Base-by-base conservation (phyloP, 2,113 vertebrate genomes). In the Turnix velox region DNA sequence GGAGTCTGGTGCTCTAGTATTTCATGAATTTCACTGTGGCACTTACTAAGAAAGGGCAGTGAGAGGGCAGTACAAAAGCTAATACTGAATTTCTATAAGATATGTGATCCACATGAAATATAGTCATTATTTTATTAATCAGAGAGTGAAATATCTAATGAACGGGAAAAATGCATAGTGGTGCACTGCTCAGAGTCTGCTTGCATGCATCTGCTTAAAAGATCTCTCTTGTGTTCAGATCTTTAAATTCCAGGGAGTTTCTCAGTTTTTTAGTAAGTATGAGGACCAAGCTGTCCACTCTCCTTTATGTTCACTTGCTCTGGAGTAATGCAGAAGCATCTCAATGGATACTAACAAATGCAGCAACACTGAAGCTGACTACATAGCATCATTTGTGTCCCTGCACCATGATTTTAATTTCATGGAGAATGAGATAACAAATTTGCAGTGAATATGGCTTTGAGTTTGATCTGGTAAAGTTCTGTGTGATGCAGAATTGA, bases 311-410 rank as follows among this genome's bases (percentile, higher is more conserved):
- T 1, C 33, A 77, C 28, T 33, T 87, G 45, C 59, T 39, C 52
- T 69, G 45, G 55, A 35, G 19, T 40, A 35, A 80, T 18, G 31
- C 62, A 69, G 54, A 61, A 42, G 10, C n/a, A 19, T 13, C 40
- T 86, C 27, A 33, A 27, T 19, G 14, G 20, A 10, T 7, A 9
- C 46, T 61, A 30, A n/a, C 22, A 46, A 48, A 61, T 15, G 35
- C 14, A 39, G 7, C n/a, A 43, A 43, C 14, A 28, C 51, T 4
- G 10, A 45, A 28, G 5, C 18, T 79, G 42, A 20, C 12, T 33
- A 13, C 5, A 1, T 35, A 18, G 2, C 1, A n/a, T 25, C 27
- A 10, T 24, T 65, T 25, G 11, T 24, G 28, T 37, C 28, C 48
- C 46, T 71, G 69, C 35, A 33, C 58, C 6, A 1, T 46, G 24